phyloP scores from a whole-genome alignment of 1,140 invertebrate genomes.

The Bombus fervidus region DNA sequence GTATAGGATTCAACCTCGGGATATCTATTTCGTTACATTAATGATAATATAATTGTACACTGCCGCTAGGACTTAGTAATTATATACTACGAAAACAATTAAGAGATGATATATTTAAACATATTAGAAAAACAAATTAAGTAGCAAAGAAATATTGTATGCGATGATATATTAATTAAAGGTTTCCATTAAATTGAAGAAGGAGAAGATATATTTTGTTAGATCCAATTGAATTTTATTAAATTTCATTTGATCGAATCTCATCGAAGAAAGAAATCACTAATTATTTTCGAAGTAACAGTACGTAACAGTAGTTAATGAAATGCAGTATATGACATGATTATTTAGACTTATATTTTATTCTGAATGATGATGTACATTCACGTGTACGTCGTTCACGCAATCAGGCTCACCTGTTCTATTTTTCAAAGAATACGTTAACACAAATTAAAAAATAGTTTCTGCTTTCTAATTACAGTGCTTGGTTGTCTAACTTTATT shows the following conservation, averaged over 20 bases:
- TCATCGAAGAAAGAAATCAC: no score
- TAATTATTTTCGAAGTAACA: no score
- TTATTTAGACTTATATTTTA: background rate
- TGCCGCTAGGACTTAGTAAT: background rate
- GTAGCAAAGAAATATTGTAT: background rate
- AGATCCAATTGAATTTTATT: no score
- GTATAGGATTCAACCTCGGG: background rate
- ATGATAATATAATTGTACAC: conserved; percentile 12
- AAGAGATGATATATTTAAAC: background rate
- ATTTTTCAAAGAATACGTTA: background rate
- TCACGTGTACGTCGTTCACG: no score
- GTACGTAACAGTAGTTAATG: background rate
- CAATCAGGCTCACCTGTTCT: background rate
- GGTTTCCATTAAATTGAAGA: no score
- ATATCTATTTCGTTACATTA: background rate
- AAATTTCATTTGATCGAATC: no score
- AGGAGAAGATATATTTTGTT: no score
- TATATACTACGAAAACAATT: background rate
- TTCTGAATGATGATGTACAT: background rate
- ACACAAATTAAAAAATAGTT: background rate
- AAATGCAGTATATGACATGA: background rate
- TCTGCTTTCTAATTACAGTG: background rate
- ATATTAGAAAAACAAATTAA: background rate
- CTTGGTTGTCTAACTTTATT: background rate
- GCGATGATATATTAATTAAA: background rate